Percentiles rank a stretch among this genome's conserved stretches.
phyloP scores from a whole-genome alignment of 1,140 invertebrate genomes.

The Trichoplusia ni region DNA sequence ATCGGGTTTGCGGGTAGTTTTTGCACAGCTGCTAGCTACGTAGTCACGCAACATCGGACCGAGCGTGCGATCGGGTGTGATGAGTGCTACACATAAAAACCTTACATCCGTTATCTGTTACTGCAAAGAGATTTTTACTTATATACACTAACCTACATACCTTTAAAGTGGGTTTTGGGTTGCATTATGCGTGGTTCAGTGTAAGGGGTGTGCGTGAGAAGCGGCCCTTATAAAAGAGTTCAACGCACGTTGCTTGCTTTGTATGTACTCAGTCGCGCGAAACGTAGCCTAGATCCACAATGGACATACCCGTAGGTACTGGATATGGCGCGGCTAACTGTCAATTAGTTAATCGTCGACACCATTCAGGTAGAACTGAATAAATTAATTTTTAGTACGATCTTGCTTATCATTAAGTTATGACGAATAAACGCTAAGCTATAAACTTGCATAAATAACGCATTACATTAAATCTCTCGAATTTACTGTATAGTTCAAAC shows the following conservation, averaged over 20 bases:
- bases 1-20: conserved; percentile 19
- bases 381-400: background rate
- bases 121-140: conserved; percentile 30
- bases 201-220: conserved; percentile 51
- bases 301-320: background rate
- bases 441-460: too few relatives aligned
- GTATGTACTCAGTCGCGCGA: conserved; percentile 59
- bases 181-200: background rate
- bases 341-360: background rate
- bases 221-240: conserved; percentile 78
- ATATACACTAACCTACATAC: conserved; percentile 39
- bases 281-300: conserved; percentile 52
- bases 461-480: conserved; percentile 1
- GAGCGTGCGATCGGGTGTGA: conserved; percentile 39
- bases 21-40: conserved; percentile 36
- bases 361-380: background rate
- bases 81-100: conserved; percentile 45
- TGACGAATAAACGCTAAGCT: too few relatives aligned
- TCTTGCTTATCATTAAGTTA: too few relatives aligned
- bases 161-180: conserved; percentile 41
- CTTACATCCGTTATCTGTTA: conserved; percentile 54
- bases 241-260: conserved; percentile 74
- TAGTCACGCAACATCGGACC: conserved; percentile 58
- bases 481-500: too few relatives aligned
- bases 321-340: background rate